Base-by-base conservation (phyloP, 2,888 invertebrate species). In the Nipponacmea schrenckii region DNA sequence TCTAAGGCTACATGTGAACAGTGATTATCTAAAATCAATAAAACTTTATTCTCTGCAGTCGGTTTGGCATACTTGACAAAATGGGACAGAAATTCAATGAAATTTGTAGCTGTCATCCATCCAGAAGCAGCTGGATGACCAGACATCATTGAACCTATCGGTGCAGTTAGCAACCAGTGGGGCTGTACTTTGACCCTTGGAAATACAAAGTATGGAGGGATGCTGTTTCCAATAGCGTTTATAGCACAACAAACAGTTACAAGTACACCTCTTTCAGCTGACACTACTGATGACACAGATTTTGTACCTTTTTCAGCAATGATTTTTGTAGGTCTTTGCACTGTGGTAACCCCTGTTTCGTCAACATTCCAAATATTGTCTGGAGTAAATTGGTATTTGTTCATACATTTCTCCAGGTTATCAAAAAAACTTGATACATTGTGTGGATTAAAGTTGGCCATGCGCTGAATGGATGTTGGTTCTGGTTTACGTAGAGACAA, bases 21-120 rank as follows among this genome's bases (percentile, higher is more conserved):
- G 66, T 89, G 88, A 15, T 86, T 86, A 79, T 89, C 88, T 15
- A 88, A 68, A 27, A 88, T 79, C 24, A 89, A 67, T 46, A 87
- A 74, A 8, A 81, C 81, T 62, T 81, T 82, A 20, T 81, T 77
- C 44, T 80, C 78, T 67, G 64, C 64, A 10, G 78, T 70, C 10
- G 81, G 77, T 64, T 84, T 83, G 31, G 77, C 70, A 64, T 74
- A 68, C 26, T 77, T 65, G n/a, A 88, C 73, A 78, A 90, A 90
- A 81, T 90, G 86, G 64, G 81, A 71, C 64, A 87, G 80, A 85
- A 86, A 86, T 44, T 79, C 74, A 15, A 78, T 7, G 62, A 83
- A 83, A 2, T 78, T 46, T 10, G 76, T 75, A 8, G 62, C 39
- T 31, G 77, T 74, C 70, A 83, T 85, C 84, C 85, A 88, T 12